Conservation (phyloP, 2,113 vertebrate species). For the Stercorarius parasiticus region DNA sequence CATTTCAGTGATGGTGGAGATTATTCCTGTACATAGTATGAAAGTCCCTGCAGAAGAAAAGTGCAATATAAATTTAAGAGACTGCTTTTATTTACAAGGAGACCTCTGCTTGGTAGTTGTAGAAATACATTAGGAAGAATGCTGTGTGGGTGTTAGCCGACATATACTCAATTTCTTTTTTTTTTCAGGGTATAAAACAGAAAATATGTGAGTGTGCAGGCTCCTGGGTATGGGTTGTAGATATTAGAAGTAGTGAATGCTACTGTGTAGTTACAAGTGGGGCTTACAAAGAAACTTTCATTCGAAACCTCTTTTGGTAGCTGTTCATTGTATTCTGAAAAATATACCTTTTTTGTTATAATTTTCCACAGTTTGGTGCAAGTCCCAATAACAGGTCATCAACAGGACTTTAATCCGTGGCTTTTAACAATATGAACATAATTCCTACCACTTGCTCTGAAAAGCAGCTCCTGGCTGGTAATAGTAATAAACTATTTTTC, state of each 20-base stretch:
- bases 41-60: slow-evolving; percentile 46
- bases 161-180: slow-evolving; percentile 27
- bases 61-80: slow-evolving; percentile 60
- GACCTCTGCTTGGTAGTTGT: slow-evolving; percentile 56
- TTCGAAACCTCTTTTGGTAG: slow-evolving; percentile 32
- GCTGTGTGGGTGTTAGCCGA: slow-evolving; percentile 39
- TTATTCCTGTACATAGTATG: slow-evolving; percentile 37
- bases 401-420: neutral
- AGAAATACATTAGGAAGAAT: slow-evolving; percentile 54
- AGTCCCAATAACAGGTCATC: slow-evolving; percentile 1
- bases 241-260: slow-evolving; percentile 24
- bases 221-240: slow-evolving; percentile 52
- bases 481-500: neutral
- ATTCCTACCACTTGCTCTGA: neutral
- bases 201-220: slow-evolving; percentile 43
- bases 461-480: neutral
- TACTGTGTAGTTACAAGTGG: slow-evolving; percentile 12
- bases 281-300: slow-evolving; percentile 14
- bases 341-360: slow-evolving; percentile 8
- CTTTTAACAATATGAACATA: slow-evolving; percentile 3
- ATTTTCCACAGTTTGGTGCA: slow-evolving; percentile 25
- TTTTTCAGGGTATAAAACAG: slow-evolving; percentile 33
- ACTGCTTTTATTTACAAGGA: slow-evolving; percentile 62
- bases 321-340: slow-evolving; percentile 14
- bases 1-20: slow-evolving; percentile 38